These are phyloP conservation scores for Malthinus seriepunctatus DNA, from an alignment of 2,888 invertebrate species.

Conservation along the genomic window DNA sequence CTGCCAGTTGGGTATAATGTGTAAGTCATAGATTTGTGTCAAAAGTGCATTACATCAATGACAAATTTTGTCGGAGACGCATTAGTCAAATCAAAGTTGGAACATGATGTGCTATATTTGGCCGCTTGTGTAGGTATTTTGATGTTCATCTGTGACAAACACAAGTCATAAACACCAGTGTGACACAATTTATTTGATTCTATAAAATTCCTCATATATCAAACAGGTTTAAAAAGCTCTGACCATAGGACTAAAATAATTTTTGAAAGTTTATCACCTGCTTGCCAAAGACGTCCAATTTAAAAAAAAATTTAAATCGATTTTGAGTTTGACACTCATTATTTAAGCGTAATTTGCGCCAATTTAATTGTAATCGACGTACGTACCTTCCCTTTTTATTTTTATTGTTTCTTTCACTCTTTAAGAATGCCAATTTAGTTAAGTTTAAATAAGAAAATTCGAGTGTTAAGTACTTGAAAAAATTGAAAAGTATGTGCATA, in stretches of 20 bases:
- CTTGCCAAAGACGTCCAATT: slow-evolving; percentile 30
- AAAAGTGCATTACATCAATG: slow-evolving; percentile 41
- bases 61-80: slow-evolving; percentile 37
- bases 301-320: slow-evolving; percentile 24
- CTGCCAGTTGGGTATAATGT: not conserved
- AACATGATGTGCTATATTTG: slow-evolving; percentile 33
- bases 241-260: slow-evolving; percentile 30
- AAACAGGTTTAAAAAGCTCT: slow-evolving; percentile 29
- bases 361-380: slow-evolving; percentile 44
- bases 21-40: slow-evolving; percentile 35
- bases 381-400: slow-evolving; percentile 39
- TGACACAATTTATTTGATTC: slow-evolving; percentile 34
- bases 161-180: slow-evolving; percentile 31
- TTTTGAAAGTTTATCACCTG: slow-evolving; percentile 31
- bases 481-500: slow-evolving; percentile 37
- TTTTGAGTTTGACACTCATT: slow-evolving; percentile 13
- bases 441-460: slow-evolving; percentile 31
- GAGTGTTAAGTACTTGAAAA: slow-evolving; percentile 33
- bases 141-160: slow-evolving; percentile 28
- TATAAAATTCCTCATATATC: slow-evolving; percentile 33
- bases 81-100: slow-evolving; percentile 39
- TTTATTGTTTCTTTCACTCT: not conserved
- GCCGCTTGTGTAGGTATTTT: slow-evolving; percentile 29
- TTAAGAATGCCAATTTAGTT: slow-evolving; percentile 19
- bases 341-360: slow-evolving; percentile 30